phyloP scores from a whole-genome alignment of 1,140 invertebrate genomes.

The Macrostomum lignano region DNA sequence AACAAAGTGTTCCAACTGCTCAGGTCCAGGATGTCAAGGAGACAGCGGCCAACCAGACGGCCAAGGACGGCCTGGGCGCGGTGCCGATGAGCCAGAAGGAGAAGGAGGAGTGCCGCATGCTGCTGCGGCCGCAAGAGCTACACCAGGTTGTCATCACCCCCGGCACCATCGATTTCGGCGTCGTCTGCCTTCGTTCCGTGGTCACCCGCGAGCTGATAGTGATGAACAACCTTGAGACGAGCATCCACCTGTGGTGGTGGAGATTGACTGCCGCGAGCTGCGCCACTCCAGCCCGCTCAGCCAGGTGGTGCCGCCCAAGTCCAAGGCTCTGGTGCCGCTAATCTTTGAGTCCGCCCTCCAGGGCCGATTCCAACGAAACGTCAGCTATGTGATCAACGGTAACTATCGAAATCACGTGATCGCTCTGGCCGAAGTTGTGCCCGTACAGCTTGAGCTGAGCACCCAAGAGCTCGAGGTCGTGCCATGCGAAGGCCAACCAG shows the following conservation, averaged over 20 bases:
- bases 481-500: too few relatives aligned
- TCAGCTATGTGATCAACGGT: too few relatives aligned
- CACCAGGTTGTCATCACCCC: slow-evolving; percentile 25
- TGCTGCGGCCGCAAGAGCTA: slow-evolving; percentile 18
- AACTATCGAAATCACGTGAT: too few relatives aligned
- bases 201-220: slow-evolving; percentile 18
- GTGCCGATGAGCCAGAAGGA: slow-evolving; percentile 16
- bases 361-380: slow-evolving; percentile 24
- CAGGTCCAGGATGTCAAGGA: too few relatives aligned
- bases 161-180: slow-evolving; percentile 19
- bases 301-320: slow-evolving; percentile 22
- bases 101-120: slow-evolving; percentile 16
- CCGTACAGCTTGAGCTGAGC: too few relatives aligned
- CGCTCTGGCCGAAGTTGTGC: too few relatives aligned
- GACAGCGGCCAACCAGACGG: too few relatives aligned
- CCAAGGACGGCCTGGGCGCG: slow-evolving; percentile 21
- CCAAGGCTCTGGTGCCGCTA: slow-evolving; percentile 22
- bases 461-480: too few relatives aligned
- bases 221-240: slow-evolving; percentile 20
- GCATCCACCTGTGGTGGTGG: slow-evolving; percentile 20
- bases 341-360: slow-evolving; percentile 24
- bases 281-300: slow-evolving; percentile 24
- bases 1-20: slow-evolving; percentile 19
- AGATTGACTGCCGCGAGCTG: slow-evolving; percentile 21
- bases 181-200: slow-evolving; percentile 19